Conservation (phyloP, 2,113 vertebrate genomes). For the Cottus gobio region DNA sequence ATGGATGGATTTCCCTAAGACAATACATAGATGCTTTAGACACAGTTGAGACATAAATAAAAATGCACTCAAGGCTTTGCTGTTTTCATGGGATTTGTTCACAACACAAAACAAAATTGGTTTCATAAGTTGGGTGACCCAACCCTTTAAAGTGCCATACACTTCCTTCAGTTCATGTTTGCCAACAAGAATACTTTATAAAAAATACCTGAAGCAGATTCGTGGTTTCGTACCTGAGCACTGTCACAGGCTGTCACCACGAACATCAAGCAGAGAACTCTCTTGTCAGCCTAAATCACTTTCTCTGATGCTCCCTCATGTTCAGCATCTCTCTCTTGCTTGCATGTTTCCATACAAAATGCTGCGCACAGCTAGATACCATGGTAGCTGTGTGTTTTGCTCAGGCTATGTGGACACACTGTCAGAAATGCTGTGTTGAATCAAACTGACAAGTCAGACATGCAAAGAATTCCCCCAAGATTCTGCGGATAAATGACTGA, state of each 20-base stretch:
- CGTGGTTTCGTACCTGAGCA: constrained; percentile 50
- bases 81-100: neutral
- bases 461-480: constrained; percentile 21
- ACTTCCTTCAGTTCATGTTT: constrained; percentile 24
- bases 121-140: constrained; percentile 5
- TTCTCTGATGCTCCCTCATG: constrained; percentile 63
- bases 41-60: neutral
- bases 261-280: constrained; percentile 61
- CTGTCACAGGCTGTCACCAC: constrained; percentile 68
- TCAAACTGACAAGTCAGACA: constrained; percentile 57
- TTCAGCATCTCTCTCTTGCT: constrained; percentile 47
- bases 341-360: constrained; percentile 61
- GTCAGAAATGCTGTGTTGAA: constrained; percentile 59
- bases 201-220: constrained; percentile 46
- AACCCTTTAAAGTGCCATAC: constrained; percentile 9
- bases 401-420: constrained; percentile 42
- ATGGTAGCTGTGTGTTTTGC: constrained; percentile 54
- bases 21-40: neutral
- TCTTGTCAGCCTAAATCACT: constrained; percentile 77
- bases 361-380: constrained; percentile 65
- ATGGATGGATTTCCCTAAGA: no score
- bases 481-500: constrained; percentile 45
- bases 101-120: neutral
- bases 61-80: neutral
- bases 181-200: constrained; percentile 32